Conservation (phyloP, 2,113 vertebrate species). For the Ailuropoda melanoleuca region DNA sequence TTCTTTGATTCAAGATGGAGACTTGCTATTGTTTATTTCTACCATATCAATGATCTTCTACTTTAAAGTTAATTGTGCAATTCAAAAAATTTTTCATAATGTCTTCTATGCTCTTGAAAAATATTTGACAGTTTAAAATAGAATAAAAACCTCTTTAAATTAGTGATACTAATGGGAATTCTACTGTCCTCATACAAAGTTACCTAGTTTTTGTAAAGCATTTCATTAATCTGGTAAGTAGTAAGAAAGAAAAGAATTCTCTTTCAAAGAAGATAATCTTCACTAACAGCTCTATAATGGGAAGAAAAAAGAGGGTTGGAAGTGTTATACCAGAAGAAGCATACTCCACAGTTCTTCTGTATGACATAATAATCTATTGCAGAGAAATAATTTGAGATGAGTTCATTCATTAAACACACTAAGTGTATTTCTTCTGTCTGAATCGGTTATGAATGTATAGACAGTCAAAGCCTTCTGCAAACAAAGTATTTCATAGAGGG, state of each 20-base stretch:
- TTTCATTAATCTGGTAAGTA: constrained; percentile 9
- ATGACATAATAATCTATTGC: background rate
- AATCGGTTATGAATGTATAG: constrained; percentile 5
- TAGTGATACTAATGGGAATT: constrained; percentile 8
- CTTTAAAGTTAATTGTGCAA: constrained; percentile 57
- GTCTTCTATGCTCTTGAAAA: constrained; percentile 39
- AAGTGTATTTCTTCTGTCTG: background rate
- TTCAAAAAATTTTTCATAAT: background rate
- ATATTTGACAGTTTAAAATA: constrained; percentile 44
- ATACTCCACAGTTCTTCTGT: background rate
- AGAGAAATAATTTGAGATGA: background rate
- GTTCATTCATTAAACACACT: constrained; percentile 17
- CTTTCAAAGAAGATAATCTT: constrained; percentile 35
- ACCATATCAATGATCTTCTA: background rate
- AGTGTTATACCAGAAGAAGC: background rate
- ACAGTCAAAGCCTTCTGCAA: background rate
- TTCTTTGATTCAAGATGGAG: constrained; percentile 53
- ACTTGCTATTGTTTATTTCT: constrained; percentile 65
- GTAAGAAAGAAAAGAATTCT: background rate
- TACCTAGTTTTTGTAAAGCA: constrained; percentile 1
- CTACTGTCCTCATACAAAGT: constrained; percentile 39
- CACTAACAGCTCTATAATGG: background rate
- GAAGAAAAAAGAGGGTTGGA: background rate
- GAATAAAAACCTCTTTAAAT: constrained; percentile 32
- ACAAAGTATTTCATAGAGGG: constrained; percentile 33